Evolutionary conservation across 2,113 vertebrate genomes (phyloP).

Genomic region (Sphaerodactylus townsendi): DNA sequence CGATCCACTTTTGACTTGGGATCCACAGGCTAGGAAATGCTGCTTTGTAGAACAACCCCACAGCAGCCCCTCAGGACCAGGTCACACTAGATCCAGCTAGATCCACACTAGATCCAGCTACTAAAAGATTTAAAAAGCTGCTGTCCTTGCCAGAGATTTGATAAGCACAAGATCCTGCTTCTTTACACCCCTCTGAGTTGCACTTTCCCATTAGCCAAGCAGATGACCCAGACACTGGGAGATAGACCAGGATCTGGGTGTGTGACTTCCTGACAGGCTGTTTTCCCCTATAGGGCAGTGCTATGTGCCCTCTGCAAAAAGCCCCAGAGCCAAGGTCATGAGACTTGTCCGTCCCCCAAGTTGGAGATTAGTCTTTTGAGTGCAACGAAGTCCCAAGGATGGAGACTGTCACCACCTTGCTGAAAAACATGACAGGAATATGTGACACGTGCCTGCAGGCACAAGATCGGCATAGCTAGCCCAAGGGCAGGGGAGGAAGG

Average conservation of each 20-base stretch:
- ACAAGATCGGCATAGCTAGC: accelerated
- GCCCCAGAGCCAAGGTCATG: background rate
- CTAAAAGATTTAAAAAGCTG: too few relatives aligned
- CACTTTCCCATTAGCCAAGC: too few relatives aligned
- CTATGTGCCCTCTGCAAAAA: background rate
- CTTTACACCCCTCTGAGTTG: background rate
- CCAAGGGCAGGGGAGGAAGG: background rate
- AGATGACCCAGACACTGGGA: background rate
- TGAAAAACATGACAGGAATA: background rate
- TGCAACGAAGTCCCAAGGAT: background rate
- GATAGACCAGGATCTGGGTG: too few relatives aligned
- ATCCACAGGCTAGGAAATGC: too few relatives aligned
- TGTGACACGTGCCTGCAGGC: accelerated
- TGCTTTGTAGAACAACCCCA: too few relatives aligned
- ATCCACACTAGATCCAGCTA: too few relatives aligned
- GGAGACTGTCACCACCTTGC: background rate
- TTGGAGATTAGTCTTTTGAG: background rate
- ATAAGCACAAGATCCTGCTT: too few relatives aligned
- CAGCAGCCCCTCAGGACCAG: too few relatives aligned
- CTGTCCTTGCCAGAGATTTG: too few relatives aligned
- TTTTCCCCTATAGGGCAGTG: background rate
- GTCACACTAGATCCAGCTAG: too few relatives aligned
- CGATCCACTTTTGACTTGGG: too few relatives aligned
- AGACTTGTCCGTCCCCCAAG: background rate
- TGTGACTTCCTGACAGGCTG: background rate